Evolutionary conservation across 2,113 vertebrate species (phyloP).

Genomic region (Cryptotis parvus): DNA sequence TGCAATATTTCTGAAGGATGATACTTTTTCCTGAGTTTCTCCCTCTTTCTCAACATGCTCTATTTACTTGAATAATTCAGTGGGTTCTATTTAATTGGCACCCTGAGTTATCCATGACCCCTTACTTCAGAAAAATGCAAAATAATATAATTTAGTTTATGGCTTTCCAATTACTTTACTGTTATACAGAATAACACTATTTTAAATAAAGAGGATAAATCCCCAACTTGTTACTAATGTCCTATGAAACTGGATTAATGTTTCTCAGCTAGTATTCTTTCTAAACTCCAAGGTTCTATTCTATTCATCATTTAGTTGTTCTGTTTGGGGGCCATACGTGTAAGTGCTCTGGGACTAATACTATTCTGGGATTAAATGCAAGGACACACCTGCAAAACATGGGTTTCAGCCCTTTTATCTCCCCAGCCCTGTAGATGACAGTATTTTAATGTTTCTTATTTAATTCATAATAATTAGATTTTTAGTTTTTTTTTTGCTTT

Average conservation of each 20-base stretch:
- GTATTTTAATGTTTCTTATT: constrained; percentile 40
- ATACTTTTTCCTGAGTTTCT: constrained; percentile 37
- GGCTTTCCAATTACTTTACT: constrained; percentile 52
- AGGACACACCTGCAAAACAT: too few species aligned
- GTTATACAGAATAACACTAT: constrained; percentile 3
- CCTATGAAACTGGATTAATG: constrained; percentile 6
- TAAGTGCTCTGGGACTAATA: too few species aligned
- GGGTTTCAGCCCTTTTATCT: too few species aligned
- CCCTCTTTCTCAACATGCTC: constrained; percentile 47
- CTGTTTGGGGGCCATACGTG: too few species aligned
- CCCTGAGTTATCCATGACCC: constrained; percentile 53
- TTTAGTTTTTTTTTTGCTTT: too few species aligned
- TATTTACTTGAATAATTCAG: constrained; percentile 68
- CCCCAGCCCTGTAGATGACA: too few species aligned
- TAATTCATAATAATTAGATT: constrained; percentile 11
- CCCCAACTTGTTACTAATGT: neutral
- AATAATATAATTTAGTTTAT: constrained; percentile 62
- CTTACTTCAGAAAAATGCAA: constrained; percentile 54
- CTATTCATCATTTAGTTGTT: neutral
- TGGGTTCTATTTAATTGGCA: constrained; percentile 65
- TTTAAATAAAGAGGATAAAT: neutral
- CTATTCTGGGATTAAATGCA: too few species aligned
- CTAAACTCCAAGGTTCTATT: neutral
- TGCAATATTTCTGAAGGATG: constrained; percentile 31
- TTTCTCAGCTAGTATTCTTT: constrained; percentile 11